Evolutionary conservation across 1,140 invertebrate species (phyloP), one percentile per base, ranked within the genome.

Genomic region (Drosophila virilis): DNA sequence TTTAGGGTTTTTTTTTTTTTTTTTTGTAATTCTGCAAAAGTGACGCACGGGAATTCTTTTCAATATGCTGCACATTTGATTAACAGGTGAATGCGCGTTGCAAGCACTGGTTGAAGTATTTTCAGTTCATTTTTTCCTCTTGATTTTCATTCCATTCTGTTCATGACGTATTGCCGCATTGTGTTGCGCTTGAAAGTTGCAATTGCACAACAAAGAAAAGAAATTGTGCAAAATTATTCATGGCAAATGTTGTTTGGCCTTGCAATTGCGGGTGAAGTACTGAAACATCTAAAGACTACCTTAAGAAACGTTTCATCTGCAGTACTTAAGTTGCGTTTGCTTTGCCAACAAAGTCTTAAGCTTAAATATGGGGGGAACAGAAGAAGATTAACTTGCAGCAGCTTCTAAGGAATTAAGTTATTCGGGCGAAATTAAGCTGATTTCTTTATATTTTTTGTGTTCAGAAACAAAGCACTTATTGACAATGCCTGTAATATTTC

Each of bases 31-130:
- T 67, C 35, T 28, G 22, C 22, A 28, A 45, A 35, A 60, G 58
- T 54, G 17, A 52, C 17, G 13, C 13, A 12, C 33, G 38, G 50
- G 40, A 65, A 58, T 69, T 61, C 58, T 72, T 69, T 72, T 78
- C 74, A 82, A 82, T 83, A 78, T 83, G 79, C 71, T 82, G 61
- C 58, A 74, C 74, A 83, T 83, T 86, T 78, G 81, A 85, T 85
- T 77, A 76, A 85, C 74, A 81, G 81, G 61, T 80, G 22, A 28
- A 28, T 28, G 22, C 4, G 22, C 3, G 4, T 28, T 28, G 4
- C 22, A 28, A 28, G 22, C 22, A 28, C 22, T 28, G 22, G 22
- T 5, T 28, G 37, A 0, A 6, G 17, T 22, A 13, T 28, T 42
- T 42, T 8, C 28, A 28, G 15, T 22, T 40, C 15, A 17, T 8